Evolutionary conservation across 2,888 invertebrate species (phyloP).

Genomic region (Spilosoma lubricipeda): DNA sequence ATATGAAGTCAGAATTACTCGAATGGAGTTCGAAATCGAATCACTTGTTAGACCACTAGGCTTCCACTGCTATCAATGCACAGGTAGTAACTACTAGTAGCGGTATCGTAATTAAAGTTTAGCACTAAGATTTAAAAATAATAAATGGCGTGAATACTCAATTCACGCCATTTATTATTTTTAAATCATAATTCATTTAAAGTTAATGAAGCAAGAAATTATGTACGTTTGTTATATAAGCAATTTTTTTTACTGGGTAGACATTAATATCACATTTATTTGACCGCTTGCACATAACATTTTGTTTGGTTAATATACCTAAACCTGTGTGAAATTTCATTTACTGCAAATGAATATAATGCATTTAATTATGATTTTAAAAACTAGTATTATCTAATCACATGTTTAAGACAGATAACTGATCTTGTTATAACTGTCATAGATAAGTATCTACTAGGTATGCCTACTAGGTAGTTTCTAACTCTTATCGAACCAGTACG

Average conservation of each 20-base stretch:
- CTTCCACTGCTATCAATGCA: too few relatives aligned
- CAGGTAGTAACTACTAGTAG: neutral
- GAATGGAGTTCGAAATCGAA: neutral
- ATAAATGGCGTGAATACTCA: too few relatives aligned
- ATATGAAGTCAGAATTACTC: neutral
- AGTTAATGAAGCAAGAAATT: neutral
- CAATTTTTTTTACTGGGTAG: neutral
- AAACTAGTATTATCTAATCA: neutral
- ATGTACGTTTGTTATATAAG: neutral
- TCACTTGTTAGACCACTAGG: neutral
- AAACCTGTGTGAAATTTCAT: neutral
- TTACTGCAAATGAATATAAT: neutral
- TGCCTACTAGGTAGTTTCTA: neutral
- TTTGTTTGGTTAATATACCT: neutral
- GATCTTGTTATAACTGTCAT: neutral
- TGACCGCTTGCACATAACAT: neutral
- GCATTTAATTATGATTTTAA: neutral
- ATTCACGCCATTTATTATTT: neutral
- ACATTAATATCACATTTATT: neutral
- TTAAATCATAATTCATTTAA: neutral
- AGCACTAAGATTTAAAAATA: too few relatives aligned
- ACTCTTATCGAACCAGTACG: neutral
- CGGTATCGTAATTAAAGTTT: neutral
- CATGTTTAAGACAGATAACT: neutral
- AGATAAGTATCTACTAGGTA: neutral